Evolutionary conservation across 2,888 invertebrate genomes (phyloP), one percentile per base, ranked within the genome.

Genomic region (Aspidiotus rigidus): DNA sequence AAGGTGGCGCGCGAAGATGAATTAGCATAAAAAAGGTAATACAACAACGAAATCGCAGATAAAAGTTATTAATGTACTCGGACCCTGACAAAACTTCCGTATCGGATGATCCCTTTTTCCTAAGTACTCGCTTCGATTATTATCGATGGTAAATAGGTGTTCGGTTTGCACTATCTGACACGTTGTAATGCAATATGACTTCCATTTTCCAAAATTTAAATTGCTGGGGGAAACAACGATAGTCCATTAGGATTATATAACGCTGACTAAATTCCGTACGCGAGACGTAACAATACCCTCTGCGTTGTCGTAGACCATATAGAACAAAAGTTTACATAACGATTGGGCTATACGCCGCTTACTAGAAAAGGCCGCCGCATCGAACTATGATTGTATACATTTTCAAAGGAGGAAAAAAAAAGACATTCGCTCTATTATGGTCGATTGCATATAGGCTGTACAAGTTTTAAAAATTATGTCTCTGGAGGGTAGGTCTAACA

Each of bases 201-300:
- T 66, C 66, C 66, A 66, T 66, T 66, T 66, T 17, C 66, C 57
- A 57, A 66, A 66, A 66, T 66, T 66, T 66, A 66, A 66, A 66
- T 66, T 66, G 66, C 66, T 57, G 56, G 57, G 57, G 66, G 66
- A 66, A 66, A 66, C 66, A 66, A 66, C 66, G 66, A 66, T 66
- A 66, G 66, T 66, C 66, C 66, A 66, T 66, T 66, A 66, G 66
- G 66, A 66, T 66, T 66, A 66, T 66, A 15, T 44, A 57, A 55
- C 56, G 66, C 57, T 55, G 56, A 49, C 49, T 49, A 13, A 2
- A n/a, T n/a, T 28, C 11, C 55, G 57, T 17, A 57, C 56, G 42
- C 55, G 16, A 10, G 56, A 49, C 49, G n/a, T n/a, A 49, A 49
- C 49, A 49, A 49, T 49, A 49, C 49, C 49, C n/a, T 11, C 49